Evolutionary conservation across 1,140 invertebrate species (phyloP), one percentile per base, ranked within the genome.

Genomic region (Saccostrea glomerata): DNA sequence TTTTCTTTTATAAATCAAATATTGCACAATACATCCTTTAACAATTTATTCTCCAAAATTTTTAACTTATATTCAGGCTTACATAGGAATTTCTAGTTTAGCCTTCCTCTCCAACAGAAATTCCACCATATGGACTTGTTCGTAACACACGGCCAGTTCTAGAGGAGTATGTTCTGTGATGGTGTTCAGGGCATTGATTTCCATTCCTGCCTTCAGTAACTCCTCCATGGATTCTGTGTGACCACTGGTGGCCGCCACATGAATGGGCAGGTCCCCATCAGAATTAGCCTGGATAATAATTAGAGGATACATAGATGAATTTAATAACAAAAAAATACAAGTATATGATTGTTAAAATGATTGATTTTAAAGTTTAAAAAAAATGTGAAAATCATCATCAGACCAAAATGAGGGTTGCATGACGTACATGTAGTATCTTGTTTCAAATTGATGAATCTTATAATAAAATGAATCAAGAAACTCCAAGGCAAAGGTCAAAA

Each of bases 191-290:
- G 73, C 63, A 77, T 91, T 89, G 23, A 90, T 86, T 23, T 88
- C 86, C 13, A 87, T 83, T 7, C 90, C 90, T 0, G 86, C 77
- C 0, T 88, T 77, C 23, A 91, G n/a, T 23, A 91, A 47, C 6
- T 84, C 84, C 40, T 87, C 30, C 13, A 90, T 25, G 12, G 88
- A 87, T 6, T 86, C 86, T 6, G 56, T 70, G 58, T 89, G 82
- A 23, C 90, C 90, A 58, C 63, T 82, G 55, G 82, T 89, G 9
- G 90, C 86, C 11, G 88, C 84, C 82, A 90, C 89, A 87, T 90
- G 89, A 17, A 91, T 88, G 1, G 90, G 84, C 23, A 73, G 63
- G 85, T 91, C 90, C 12, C 90, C 90, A 83, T 88, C 63, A 11
- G 56, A 56, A 30, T 89, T 90, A 30, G 47, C 58, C 90, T 90